Percentiles rank a stretch among this genome's conserved stretches.
These are phyloP conservation scores for Epinotia brunnichana DNA, from an alignment of 2,888 invertebrate genomes.

Conservation along the genomic window DNA sequence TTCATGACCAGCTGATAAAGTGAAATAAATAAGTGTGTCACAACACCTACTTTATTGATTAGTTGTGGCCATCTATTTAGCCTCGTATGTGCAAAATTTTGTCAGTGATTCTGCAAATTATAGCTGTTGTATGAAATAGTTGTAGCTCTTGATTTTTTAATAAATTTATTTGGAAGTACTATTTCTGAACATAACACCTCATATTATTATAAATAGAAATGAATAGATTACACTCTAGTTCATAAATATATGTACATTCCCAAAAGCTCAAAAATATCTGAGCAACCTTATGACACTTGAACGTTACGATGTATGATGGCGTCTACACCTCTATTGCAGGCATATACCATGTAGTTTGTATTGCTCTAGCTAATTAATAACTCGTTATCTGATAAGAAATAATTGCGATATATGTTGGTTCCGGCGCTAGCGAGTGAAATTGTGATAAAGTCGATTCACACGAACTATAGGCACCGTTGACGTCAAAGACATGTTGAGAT, in stretches of 20 bases:
- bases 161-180: too few species aligned
- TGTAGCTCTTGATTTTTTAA: too few species aligned
- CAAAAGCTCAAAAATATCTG: background rate
- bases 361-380: background rate
- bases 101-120: too few species aligned
- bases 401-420: conserved; percentile 11
- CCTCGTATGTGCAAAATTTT: too few species aligned
- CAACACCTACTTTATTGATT: background rate
- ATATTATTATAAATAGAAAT: too few species aligned
- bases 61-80: background rate
- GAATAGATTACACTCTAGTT: too few species aligned
- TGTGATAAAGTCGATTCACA: background rate
- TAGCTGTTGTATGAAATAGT: background rate
- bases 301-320: background rate
- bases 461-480: background rate
- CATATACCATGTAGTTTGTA: background rate
- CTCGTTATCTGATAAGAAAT: conserved; percentile 22
- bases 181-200: too few species aligned
- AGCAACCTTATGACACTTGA: background rate
- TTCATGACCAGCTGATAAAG: conserved; percentile 3
- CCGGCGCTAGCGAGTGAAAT: background rate
- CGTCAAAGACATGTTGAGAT: background rate
- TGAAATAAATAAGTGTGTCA: conserved; percentile 21
- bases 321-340: background rate
- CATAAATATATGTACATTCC: too few species aligned